Evolutionary conservation across 2,888 invertebrate species (phyloP).

Genomic region (Andrena haemorrhoa): DNA sequence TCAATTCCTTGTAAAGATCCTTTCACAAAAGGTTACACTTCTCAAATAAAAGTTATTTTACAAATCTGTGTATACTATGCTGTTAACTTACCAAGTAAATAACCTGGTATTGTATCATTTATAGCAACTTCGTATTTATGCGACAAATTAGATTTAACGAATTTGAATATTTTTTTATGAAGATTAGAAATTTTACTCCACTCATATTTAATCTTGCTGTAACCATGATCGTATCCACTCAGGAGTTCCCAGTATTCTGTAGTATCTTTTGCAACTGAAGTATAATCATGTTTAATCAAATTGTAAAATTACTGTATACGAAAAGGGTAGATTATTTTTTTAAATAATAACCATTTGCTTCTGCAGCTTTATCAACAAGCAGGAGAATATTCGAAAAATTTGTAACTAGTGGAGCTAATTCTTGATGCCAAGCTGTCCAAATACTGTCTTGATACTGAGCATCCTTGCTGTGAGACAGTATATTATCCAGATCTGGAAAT

Average conservation of each 20-base stretch:
- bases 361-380: slow-evolving; percentile 75
- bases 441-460: slow-evolving; percentile 69
- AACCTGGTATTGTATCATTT: slow-evolving; percentile 74
- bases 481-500: slow-evolving; percentile 74
- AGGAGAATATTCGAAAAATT: slow-evolving; percentile 74
- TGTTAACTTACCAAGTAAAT: slow-evolving; percentile 77
- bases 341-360: slow-evolving; percentile 76
- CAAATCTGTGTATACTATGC: neutral
- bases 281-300: neutral
- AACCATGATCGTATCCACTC: slow-evolving; percentile 75
- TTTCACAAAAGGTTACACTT: slow-evolving; percentile 47
- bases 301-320: neutral
- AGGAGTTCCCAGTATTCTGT: slow-evolving; percentile 80
- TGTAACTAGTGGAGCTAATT: slow-evolving; percentile 67
- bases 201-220: slow-evolving; percentile 67
- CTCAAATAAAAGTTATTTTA: slow-evolving; percentile 7
- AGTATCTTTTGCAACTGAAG: slow-evolving; percentile 70
- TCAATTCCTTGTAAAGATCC: slow-evolving; percentile 79
- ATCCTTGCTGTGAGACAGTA: slow-evolving; percentile 70
- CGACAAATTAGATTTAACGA: slow-evolving; percentile 69
- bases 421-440: slow-evolving; percentile 79
- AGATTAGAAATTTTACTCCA: slow-evolving; percentile 74
- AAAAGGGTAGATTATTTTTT: neutral
- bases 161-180: slow-evolving; percentile 74
- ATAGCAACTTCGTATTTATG: slow-evolving; percentile 72